Evolutionary conservation across 2,113 vertebrate genomes (phyloP), one percentile per base, ranked within the genome.

Genomic region (Heterocephalus glaber): DNA sequence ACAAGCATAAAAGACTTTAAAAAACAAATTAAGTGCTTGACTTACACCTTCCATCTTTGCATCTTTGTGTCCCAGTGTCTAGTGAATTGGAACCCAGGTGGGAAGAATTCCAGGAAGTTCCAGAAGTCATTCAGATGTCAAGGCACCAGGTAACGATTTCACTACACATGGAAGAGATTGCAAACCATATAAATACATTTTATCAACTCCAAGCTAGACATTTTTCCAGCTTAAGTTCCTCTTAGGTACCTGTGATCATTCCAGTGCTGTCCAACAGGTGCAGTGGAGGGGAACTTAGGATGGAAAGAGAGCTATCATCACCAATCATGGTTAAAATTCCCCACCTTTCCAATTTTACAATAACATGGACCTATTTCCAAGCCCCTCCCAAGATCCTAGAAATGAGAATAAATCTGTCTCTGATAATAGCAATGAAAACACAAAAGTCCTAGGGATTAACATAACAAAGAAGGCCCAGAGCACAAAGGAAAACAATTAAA

Each of bases 1-100:
- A 82, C 20, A 95, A 92, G 84, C 24, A 88, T 63, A 94, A 90
- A 85, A 91, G 44, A 28, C 5, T 49, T 79, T 49, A 30, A 56
- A 20, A 17, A 56, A 56, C 16, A 22, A 86, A 87, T 80, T 66
- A 82, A 81, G 24, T 65, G 28, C 54, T 52, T 58, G 30, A 54
- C 16, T 95, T n/a, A 56, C 14, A 54, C 49, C 30, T 35, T 77
- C n/a, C 58, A 28, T 79, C 74, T 92, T 41, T 61, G 41, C 7
- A 74, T 56, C 35, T 81, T 52, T 92, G 60, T 49, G 14, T 89
- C 26, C 49, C 30, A 65, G 28, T 89, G 56, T 84, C 68, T 47
- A 74, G 12, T 85, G 66, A 91, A 35, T 87, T 52, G 72, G 70
- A 65, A 74, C 1, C 4, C 58, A 47, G 35, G 0, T 41, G n/a